Evolutionary conservation across 2,797 vertebrate species (phyloP).

Genomic region (Enteromius thamalakanensis): DNA sequence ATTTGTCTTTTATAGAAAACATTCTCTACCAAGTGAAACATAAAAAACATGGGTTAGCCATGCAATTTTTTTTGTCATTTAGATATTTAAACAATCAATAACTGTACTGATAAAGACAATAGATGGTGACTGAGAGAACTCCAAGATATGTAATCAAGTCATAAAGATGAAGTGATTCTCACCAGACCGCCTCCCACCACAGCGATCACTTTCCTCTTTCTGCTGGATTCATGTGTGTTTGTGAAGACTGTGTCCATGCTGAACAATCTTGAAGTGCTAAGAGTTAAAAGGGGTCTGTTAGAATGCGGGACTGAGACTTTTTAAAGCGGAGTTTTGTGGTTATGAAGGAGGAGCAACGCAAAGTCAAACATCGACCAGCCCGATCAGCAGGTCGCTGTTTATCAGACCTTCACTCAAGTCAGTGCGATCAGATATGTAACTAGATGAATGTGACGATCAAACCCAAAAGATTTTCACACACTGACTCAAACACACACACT

Average conservation of each 20-base stretch:
- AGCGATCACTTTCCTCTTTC: slow-evolving; percentile 70
- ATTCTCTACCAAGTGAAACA: neutral
- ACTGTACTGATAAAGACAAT: neutral
- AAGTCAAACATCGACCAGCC: slow-evolving; percentile 21
- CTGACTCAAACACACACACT: neutral
- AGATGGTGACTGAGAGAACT: neutral
- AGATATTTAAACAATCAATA: neutral
- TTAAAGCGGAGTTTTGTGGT: neutral
- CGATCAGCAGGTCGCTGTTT: neutral
- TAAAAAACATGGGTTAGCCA: neutral
- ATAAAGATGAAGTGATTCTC: slow-evolving; percentile 65
- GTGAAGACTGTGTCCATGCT: slow-evolving; percentile 12
- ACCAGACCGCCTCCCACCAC: slow-evolving; percentile 82
- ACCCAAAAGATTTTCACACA: neutral
- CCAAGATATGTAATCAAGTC: slow-evolving; percentile 14
- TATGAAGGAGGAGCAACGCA: slow-evolving; percentile 38
- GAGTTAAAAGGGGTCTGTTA: neutral
- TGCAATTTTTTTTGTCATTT: neutral
- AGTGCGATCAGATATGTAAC: neutral
- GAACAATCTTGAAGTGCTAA: neutral
- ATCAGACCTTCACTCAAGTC: neutral
- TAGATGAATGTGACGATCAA: neutral
- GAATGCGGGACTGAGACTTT: neutral
- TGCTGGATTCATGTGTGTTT: neutral
- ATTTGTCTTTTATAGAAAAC: neutral